Evolutionary conservation across 2,113 vertebrate genomes (phyloP), one percentile per base, ranked within the genome.

Genomic region (Gracilinanus agilis): DNA sequence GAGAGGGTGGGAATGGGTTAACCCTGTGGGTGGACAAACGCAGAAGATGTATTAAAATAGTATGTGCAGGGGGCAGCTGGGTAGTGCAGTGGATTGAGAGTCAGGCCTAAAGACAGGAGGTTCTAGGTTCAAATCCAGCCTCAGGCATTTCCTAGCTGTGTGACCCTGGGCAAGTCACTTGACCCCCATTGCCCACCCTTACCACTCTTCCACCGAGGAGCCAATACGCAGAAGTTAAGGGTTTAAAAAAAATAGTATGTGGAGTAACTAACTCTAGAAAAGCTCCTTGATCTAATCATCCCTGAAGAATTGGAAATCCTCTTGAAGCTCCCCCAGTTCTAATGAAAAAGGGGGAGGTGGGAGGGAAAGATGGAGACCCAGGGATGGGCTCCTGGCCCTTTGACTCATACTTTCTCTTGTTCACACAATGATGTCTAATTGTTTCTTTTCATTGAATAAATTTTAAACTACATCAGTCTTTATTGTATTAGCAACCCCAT

Each of bases 401-500:
- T 23, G 2, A 44, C 34, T 49, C 25, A 61, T 88, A 53, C 53
- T 83, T 44, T 49, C 53, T 44, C 54, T 53, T 40, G 27, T 92
- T 96, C 53, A 12, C 19, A 29, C 0, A 67, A 55, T 90, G 75
- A 92, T 3, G 19, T 12, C 25, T 49, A 44, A 89, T 44, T n/a
- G 27, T 61, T 19, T 11, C 0, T 23, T 9, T 29, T 24, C 25
- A 40, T 23, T 83, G 67, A 83, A 83, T 83, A 83, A 83, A 83
- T 83, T 83, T 83, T 83, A 40, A 83, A 83, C 90, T 49, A 90
- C 49, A 44, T 92, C 34, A 54, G 90, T 54, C 56, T 93, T 92
- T 53, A 94, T 24, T 90, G 19, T 58, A 91, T 29, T 75, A 89
- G 93, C 21, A 93, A 40, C 83, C 83, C 61, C 91, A 34, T 27